phyloP scores from a whole-genome alignment of 2,797 vertebrate species.

The Pristis pectinata region DNA sequence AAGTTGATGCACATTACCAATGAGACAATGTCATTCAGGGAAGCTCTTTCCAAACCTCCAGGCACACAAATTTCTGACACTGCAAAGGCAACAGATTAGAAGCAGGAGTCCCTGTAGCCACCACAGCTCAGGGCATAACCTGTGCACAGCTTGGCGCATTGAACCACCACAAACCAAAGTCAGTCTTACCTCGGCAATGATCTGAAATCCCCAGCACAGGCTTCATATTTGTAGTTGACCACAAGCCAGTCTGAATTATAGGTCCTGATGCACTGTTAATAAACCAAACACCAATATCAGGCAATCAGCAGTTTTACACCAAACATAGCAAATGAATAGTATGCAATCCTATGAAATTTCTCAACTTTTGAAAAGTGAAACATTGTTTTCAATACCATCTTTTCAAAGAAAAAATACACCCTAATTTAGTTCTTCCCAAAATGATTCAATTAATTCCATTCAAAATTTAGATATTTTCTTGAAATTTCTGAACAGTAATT shows the following conservation, averaged over 20 bases:
- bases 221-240: constrained; percentile 94
- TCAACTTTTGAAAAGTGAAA: not conserved
- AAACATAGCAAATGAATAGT: not conserved
- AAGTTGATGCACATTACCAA: not conserved
- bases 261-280: constrained; percentile 89
- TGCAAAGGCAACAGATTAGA: not conserved
- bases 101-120: no score
- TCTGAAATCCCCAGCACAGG: constrained; percentile 91
- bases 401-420: not conserved
- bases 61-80: not conserved
- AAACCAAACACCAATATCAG: constrained; percentile 34
- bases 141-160: no score
- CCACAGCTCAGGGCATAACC: no score
- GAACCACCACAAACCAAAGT: not conserved
- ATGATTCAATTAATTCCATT: not conserved
- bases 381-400: no score
- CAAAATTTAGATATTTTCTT: not conserved
- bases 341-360: not conserved
- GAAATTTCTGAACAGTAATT: not conserved
- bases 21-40: not conserved
- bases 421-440: not conserved
- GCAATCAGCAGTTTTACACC: not conserved
- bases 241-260: constrained; percentile 91
- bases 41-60: not conserved
- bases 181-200: constrained; percentile 81